phyloP scores from a whole-genome alignment of 2,797 vertebrate species.

The Gobionotothen gibberifrons region DNA sequence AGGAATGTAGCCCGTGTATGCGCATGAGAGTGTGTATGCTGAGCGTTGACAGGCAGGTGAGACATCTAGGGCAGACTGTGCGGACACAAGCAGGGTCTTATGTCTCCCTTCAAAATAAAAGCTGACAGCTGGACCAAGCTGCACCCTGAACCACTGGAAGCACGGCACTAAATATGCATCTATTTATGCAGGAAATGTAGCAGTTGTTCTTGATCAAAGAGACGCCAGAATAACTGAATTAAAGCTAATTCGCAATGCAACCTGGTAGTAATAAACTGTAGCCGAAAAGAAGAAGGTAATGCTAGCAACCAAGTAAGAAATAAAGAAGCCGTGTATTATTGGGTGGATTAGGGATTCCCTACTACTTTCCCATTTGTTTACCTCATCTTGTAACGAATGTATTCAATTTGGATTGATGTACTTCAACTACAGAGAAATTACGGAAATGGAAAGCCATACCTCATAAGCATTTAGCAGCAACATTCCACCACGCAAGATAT shows the following conservation, averaged over 20 bases:
- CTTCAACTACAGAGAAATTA: not conserved
- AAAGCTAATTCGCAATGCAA: not conserved
- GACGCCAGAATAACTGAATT: not conserved
- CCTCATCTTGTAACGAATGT: not conserved
- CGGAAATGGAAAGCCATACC: not conserved
- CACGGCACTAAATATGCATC: not conserved
- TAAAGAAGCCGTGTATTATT: not conserved
- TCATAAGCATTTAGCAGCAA: not conserved
- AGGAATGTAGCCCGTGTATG: slow-evolving; percentile 47
- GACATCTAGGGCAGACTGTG: slow-evolving; percentile 60
- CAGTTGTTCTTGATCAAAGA: slow-evolving; percentile 1
- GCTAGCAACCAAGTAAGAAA: not conserved
- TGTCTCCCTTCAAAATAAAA: slow-evolving; percentile 60
- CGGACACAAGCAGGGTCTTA: slow-evolving; percentile 63
- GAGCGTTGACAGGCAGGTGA: slow-evolving; percentile 71
- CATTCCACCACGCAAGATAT: not conserved
- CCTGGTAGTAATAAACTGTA: not conserved
- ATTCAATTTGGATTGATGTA: not conserved
- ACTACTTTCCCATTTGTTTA: not conserved
- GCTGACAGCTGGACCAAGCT: slow-evolving; percentile 38
- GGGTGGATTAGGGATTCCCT: slow-evolving; percentile 1
- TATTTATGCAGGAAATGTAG: not conserved
- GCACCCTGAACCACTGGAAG: not conserved
- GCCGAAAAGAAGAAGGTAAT: slow-evolving; percentile 3
- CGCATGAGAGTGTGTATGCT: slow-evolving; percentile 4